Percentiles rank a stretch among this genome's conserved stretches.
phyloP scores from a whole-genome alignment of 2,888 invertebrate genomes.

The Eurois occulta region DNA sequence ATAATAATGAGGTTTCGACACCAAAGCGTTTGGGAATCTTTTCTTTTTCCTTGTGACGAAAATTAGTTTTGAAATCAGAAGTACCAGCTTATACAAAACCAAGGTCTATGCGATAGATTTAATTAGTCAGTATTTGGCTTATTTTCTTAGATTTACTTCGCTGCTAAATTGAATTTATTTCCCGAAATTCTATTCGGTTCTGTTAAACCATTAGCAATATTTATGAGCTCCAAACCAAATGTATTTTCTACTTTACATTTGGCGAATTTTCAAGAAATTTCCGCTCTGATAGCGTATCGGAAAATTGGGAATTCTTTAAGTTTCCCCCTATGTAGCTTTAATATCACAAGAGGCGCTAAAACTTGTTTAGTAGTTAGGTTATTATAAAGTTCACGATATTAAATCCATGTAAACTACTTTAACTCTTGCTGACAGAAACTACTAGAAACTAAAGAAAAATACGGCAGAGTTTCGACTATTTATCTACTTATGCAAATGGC shows the following conservation, averaged over 20 bases:
- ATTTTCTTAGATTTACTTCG: conserved; percentile 36
- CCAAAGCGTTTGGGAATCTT: not conserved
- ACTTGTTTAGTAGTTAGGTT: not conserved
- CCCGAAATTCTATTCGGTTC: conserved; percentile 36
- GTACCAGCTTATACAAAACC: not conserved
- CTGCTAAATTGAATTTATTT: conserved; percentile 45
- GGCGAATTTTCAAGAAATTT: conserved; percentile 29
- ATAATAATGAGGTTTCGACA: not conserved
- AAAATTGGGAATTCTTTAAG: conserved; percentile 11
- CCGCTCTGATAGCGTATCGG: conserved; percentile 20
- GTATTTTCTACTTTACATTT: conserved; percentile 42
- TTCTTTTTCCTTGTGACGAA: not conserved
- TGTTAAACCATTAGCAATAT: conserved; percentile 58
- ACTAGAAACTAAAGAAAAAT: conserved; percentile 28
- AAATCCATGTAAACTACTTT: not conserved
- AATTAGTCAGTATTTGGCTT: conserved; percentile 24
- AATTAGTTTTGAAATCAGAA: conserved; percentile 5
- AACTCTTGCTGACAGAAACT: conserved; percentile 12
- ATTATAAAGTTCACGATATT: not conserved
- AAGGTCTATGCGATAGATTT: conserved; percentile 11
- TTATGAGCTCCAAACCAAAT: conserved; percentile 49
- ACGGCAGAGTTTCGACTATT: conserved; percentile 27
- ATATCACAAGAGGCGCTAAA: not conserved
- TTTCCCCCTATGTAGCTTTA: not conserved
- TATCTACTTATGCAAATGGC: conserved; percentile 48